Conservation (phyloP, 2,888 invertebrate genomes). For the Allophyes oxyacanthae region DNA sequence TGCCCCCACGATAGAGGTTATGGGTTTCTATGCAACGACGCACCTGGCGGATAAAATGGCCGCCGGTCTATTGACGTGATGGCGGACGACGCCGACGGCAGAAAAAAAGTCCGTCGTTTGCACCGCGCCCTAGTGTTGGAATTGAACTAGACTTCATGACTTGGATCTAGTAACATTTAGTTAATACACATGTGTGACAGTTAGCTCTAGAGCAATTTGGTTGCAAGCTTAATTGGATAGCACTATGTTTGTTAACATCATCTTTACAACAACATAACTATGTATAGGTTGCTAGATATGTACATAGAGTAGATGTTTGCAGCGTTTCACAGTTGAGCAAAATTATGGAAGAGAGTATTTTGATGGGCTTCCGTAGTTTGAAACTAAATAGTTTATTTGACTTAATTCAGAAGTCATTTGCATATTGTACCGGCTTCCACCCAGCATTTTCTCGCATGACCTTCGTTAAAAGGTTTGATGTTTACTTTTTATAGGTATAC, state of each 20-base stretch:
- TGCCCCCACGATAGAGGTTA: no score
- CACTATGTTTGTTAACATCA: slow-evolving; percentile 57
- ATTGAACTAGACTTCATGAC: no score
- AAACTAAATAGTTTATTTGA: slow-evolving; percentile 34
- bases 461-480: slow-evolving; percentile 27
- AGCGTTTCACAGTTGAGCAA: slow-evolving; percentile 20
- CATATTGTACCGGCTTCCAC: slow-evolving; percentile 27
- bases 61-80: no score
- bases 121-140: no score
- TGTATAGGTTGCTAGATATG: background rate
- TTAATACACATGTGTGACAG: no score
- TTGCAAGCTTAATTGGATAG: slow-evolving; percentile 66
- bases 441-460: slow-evolving; percentile 25
- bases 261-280: slow-evolving; percentile 31
- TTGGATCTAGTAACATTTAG: no score
- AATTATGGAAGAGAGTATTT: slow-evolving; percentile 22
- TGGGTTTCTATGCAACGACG: no score
- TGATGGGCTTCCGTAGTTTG: slow-evolving; percentile 23
- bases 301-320: no score
- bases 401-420: slow-evolving; percentile 35
- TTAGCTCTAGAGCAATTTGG: slow-evolving; percentile 52
- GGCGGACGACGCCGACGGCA: no score
- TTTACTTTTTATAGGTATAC: slow-evolving; percentile 8
- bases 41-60: no score
- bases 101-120: no score